Base-by-base conservation (phyloP, 1,140 invertebrate species). In the Watersipora subatra region DNA sequence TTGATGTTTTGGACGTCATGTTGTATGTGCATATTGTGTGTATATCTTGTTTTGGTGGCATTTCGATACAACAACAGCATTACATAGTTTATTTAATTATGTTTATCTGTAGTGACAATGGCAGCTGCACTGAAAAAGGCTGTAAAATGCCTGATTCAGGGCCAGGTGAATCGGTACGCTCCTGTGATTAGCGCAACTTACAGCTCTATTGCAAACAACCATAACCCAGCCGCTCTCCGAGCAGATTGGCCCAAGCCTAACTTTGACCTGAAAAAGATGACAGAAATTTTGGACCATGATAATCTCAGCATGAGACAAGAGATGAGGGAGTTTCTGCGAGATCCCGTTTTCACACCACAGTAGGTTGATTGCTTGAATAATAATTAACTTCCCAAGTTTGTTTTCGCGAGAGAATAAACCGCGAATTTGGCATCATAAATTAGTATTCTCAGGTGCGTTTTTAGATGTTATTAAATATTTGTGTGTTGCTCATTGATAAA, bases 241-340 rank as follows among this genome's bases (percentile, higher is more conserved):
- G 24, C 15, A 15, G 20, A 19, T 17, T 61, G 63, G 63, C 20
- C n/a, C 15, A 58, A 58, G 29, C 34, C 63, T 19, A 15, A 28
- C 2, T 64, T 64, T 27, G 26, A 64, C 34, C 7, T 64, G 17
- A 58, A 64, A 17, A 27, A 67, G 28, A 68, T 70, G 69, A 70
- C 73, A 7, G 63, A 69, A 29, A 61, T 75, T n/a, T 69, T 78
- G 19, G 76, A 78, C 66, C 72, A 78, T 70, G 75, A 78, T 68
- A 77, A 77, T 65, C 73, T 71, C 57, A 74, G 76, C 17, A 77
- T 78, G 71, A 66, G 76, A 28, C 25, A 67, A 24, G 68, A 74
- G 24, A 73, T 77, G 28, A 69, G 70, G 24, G 64, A 68, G 12
- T 74, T 75, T 30, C 67, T 75, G 46, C 71, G 67, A 63, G 72